A percentile compares a stretch with the other conserved stretches of the same genome.
These are phyloP conservation scores for Hecatera dysodea DNA, from an alignment of 2,888 invertebrate species.

Conservation along the genomic window DNA sequence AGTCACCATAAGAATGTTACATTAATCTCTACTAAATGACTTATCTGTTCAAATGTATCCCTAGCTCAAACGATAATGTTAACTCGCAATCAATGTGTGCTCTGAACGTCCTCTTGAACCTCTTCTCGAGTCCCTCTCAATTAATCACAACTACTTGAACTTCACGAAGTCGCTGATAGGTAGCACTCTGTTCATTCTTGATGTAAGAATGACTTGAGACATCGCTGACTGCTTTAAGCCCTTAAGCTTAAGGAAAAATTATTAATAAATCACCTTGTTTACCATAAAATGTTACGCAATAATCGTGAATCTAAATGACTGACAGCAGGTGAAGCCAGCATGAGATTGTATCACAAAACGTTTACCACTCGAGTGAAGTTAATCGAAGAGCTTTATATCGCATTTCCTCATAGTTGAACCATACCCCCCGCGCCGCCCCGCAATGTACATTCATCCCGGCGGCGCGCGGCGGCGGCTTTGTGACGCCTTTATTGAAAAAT, in stretches of 20 bases:
- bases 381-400: no score
- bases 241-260: background rate
- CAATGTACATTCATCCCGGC: no score
- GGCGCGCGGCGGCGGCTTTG: no score
- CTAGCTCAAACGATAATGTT: background rate
- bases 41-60: background rate
- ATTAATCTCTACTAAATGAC: background rate
- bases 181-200: background rate
- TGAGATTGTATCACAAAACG: no score
- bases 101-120: background rate
- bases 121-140: background rate
- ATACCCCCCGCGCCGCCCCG: no score
- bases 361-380: no score
- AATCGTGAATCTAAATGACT: no score
- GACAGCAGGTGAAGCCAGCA: no score
- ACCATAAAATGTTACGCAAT: no score
- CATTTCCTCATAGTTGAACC: no score
- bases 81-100: background rate
- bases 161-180: background rate
- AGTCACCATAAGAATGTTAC: background rate
- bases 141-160: conserved; percentile 1
- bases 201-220: background rate
- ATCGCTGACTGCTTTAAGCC: background rate
- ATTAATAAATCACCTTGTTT: background rate
- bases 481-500: no score